These are phyloP conservation scores for Pediacus dermestoides DNA, from an alignment of 2,888 invertebrate species.

Conservation along the genomic window DNA sequence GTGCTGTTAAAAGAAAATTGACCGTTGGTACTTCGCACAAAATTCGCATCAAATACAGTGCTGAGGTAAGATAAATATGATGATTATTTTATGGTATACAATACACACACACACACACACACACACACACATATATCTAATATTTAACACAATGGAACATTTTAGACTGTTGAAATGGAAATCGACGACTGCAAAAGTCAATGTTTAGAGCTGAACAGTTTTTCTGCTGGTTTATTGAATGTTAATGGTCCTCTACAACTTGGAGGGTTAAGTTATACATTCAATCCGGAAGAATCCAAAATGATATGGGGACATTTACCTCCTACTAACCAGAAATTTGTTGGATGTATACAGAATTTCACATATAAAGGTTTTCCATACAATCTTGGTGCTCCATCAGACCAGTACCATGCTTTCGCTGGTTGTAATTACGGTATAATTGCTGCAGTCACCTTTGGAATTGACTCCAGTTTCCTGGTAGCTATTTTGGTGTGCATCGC, in stretches of 20 bases:
- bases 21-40: slow-evolving; percentile 84
- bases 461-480: slow-evolving; percentile 82
- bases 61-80: slow-evolving; percentile 30
- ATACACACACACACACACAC: neutral
- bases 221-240: slow-evolving; percentile 44
- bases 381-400: slow-evolving; percentile 80
- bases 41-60: slow-evolving; percentile 71
- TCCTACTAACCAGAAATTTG: slow-evolving; percentile 67
- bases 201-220: slow-evolving; percentile 39
- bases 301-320: slow-evolving; percentile 71
- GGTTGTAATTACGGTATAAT: slow-evolving; percentile 72
- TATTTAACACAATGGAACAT: too few relatives aligned
- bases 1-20: slow-evolving; percentile 62
- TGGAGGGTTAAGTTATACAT: slow-evolving; percentile 68
- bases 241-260: slow-evolving; percentile 88
- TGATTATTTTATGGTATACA: slow-evolving; percentile 5
- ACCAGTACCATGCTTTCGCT: slow-evolving; percentile 61
- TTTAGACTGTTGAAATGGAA: slow-evolving; percentile 43
- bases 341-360: slow-evolving; percentile 89
- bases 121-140: too few relatives aligned
- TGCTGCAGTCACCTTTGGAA: slow-evolving; percentile 76
- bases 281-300: slow-evolving; percentile 58
- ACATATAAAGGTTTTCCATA: slow-evolving; percentile 84
- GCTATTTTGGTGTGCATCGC: slow-evolving; percentile 86
- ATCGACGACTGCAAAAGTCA: slow-evolving; percentile 47